phyloP scores from a whole-genome alignment of 1,140 invertebrate species.

The Cherax destructor region DNA sequence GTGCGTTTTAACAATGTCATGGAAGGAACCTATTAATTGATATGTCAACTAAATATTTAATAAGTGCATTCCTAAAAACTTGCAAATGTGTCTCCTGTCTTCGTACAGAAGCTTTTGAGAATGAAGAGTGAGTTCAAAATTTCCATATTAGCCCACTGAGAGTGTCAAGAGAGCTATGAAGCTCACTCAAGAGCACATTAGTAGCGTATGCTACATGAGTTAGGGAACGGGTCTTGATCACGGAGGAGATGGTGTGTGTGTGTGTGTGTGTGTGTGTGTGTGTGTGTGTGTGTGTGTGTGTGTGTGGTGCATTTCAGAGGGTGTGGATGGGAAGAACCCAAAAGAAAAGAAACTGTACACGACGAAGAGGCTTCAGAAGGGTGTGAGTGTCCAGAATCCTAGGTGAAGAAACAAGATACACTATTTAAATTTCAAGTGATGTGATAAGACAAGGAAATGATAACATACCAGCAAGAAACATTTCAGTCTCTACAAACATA shows the following conservation, averaged over 20 bases:
- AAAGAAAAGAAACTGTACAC: not conserved
- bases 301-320: not conserved
- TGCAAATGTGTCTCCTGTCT: not conserved
- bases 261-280: slow-evolving; percentile 10
- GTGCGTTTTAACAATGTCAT: too few species aligned
- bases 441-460: too few species aligned
- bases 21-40: too few species aligned
- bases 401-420: not conserved
- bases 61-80: not conserved
- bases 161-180: slow-evolving; percentile 49
- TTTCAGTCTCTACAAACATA: too few species aligned
- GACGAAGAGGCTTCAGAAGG: not conserved
- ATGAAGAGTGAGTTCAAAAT: slow-evolving; percentile 41
- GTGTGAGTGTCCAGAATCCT: not conserved
- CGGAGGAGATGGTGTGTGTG: slow-evolving; percentile 17
- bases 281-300: not conserved
- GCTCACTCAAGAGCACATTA: slow-evolving; percentile 55
- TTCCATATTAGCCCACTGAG: slow-evolving; percentile 55
- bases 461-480: too few species aligned
- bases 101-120: slow-evolving; percentile 20
- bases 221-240: slow-evolving; percentile 47
- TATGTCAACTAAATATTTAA: not conserved
- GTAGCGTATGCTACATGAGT: slow-evolving; percentile 50
- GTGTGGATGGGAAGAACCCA: not conserved
- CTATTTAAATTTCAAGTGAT: too few species aligned